These are phyloP conservation scores for Pipistrellus nathusii DNA, from an alignment of 2,797 vertebrate species.

Conservation along the genomic window DNA sequence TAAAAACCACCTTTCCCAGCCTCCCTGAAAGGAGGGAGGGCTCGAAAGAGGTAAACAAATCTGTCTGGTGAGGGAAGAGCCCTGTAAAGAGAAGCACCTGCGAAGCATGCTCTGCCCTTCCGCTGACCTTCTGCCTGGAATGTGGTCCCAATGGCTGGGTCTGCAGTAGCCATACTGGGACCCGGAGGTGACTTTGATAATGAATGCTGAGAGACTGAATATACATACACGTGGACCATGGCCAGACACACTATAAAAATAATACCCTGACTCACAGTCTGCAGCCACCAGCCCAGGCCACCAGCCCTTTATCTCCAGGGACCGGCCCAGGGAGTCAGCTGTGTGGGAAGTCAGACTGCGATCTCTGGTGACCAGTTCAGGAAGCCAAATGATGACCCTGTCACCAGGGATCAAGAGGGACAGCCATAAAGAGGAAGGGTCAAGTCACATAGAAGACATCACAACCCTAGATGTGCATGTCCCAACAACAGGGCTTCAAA, in stretches of 20 bases:
- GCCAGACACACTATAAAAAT: background rate
- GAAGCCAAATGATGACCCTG: background rate
- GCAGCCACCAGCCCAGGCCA: background rate
- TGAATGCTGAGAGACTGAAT: background rate
- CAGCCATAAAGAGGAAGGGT: background rate
- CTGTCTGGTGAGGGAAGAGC: background rate
- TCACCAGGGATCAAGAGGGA: background rate
- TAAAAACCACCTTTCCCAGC: background rate
- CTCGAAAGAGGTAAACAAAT: background rate
- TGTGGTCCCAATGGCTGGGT: background rate
- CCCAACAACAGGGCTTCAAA: background rate
- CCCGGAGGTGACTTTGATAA: background rate
- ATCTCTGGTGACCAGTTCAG: background rate
- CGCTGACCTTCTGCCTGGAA: background rate
- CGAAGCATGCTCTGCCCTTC: background rate
- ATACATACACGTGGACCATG: background rate
- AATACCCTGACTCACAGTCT: background rate
- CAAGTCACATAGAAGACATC: background rate
- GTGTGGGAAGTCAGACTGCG: background rate
- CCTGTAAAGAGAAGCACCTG: background rate
- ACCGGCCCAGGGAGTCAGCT: background rate
- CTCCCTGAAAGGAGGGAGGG: background rate
- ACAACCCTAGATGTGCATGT: background rate
- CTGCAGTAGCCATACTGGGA: background rate
- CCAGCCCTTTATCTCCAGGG: background rate